Percentiles rank a stretch among this genome's conserved stretches.
These are phyloP conservation scores for Anguilla rostrata DNA, from an alignment of 2,113 vertebrate genomes.

Conservation along the genomic window DNA sequence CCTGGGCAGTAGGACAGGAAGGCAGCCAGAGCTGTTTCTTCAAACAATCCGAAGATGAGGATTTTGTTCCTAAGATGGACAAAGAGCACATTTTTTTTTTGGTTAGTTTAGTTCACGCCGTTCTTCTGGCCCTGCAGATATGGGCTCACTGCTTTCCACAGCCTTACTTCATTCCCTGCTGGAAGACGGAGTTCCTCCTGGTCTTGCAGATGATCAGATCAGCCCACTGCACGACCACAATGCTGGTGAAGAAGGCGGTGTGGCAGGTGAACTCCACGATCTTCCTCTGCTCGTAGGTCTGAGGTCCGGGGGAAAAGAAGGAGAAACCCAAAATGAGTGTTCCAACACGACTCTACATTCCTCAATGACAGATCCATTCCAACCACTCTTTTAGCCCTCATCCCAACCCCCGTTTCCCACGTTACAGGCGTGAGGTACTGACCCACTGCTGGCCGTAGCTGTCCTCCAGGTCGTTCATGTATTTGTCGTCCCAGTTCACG, in stretches of 20 bases:
- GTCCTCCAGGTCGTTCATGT: constrained; percentile 71
- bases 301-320: constrained; percentile 22
- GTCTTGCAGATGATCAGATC: constrained; percentile 87
- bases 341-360: background rate
- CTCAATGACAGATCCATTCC: background rate
- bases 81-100: background rate
- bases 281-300: constrained; percentile 86
- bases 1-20: constrained; percentile 55
- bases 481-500: constrained; percentile 79
- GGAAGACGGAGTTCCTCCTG: constrained; percentile 84
- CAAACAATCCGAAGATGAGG: constrained; percentile 55
- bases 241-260: constrained; percentile 84
- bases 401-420: background rate
- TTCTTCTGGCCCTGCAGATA: background rate
- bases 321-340: background rate
- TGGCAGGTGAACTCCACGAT: constrained; percentile 88
- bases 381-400: background rate
- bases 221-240: constrained; percentile 86
- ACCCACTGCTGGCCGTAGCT: constrained; percentile 81
- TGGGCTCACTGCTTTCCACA: background rate
- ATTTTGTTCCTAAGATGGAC: constrained; percentile 46
- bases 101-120: background rate
- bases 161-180: constrained; percentile 86
- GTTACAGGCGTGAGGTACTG: constrained; percentile 25
- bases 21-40: constrained; percentile 51